Evolutionary conservation across 2,888 invertebrate genomes (phyloP).

Genomic region (Seira musarum): DNA sequence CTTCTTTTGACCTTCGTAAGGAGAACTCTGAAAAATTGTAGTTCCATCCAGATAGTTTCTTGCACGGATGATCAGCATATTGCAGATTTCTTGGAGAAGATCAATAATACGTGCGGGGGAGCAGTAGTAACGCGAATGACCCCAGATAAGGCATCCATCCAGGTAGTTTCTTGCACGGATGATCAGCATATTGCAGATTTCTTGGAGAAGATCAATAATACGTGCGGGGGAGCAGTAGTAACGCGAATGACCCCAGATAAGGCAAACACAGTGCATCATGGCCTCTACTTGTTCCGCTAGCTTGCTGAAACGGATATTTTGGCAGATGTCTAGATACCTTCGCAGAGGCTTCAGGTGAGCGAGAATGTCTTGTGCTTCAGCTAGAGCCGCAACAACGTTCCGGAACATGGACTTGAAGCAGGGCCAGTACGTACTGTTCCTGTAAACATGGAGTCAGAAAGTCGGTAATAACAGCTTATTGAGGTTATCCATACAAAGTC

Average conservation of each 20-base stretch:
- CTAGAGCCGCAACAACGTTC: constrained; percentile 89
- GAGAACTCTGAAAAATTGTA: constrained; percentile 94
- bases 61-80: constrained; percentile 91
- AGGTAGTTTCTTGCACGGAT: constrained; percentile 90
- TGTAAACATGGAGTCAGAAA: too few relatives aligned
- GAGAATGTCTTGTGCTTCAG: constrained; percentile 93
- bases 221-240: constrained; percentile 93
- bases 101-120: constrained; percentile 91
- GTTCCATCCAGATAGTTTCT: constrained; percentile 91
- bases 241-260: constrained; percentile 91
- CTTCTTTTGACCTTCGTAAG: constrained; percentile 79
- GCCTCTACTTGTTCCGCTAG: constrained; percentile 83
- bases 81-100: constrained; percentile 90
- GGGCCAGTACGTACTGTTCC: constrained; percentile 88
- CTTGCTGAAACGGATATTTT: constrained; percentile 91
- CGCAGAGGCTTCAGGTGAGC: constrained; percentile 88
- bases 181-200: constrained; percentile 92
- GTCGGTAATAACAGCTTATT: too few relatives aligned
- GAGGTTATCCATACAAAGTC: too few relatives aligned
- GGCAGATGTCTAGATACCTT: constrained; percentile 82
- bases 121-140: constrained; percentile 91
- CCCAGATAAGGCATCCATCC: constrained; percentile 94
- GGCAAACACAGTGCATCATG: constrained; percentile 88
- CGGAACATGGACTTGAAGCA: constrained; percentile 91
- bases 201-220: constrained; percentile 89